Conservation (phyloP, 2,113 vertebrate genomes). For the Leptobrachium ailaonicum region DNA sequence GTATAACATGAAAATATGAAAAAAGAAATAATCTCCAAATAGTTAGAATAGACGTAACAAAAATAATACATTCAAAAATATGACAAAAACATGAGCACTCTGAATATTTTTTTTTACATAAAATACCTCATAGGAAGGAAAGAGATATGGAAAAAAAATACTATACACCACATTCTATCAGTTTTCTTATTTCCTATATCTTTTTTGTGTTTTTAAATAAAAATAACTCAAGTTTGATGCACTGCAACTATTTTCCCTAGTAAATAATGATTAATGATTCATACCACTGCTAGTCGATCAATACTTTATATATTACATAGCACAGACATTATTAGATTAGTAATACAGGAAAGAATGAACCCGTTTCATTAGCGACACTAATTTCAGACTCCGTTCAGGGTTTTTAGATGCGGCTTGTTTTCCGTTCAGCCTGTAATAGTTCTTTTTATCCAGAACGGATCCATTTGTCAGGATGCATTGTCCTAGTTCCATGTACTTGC, state of each 20-base stretch:
- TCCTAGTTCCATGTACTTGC: constrained; percentile 62
- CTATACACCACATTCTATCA: no score
- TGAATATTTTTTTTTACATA: no score
- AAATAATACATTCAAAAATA: no score
- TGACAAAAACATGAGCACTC: no score
- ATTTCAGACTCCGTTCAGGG: not conserved
- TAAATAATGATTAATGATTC: not conserved
- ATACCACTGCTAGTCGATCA: not conserved
- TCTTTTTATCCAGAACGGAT: constrained; percentile 44
- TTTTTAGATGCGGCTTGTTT: constrained; percentile 7
- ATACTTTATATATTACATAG: not conserved
- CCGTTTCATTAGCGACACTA: not conserved
- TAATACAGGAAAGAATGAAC: not conserved
- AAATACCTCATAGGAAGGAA: no score
- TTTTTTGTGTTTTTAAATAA: no score
- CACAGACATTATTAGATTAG: not conserved
- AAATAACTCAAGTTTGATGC: no score
- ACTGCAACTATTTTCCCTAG: not conserved
- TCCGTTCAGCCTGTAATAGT: constrained; percentile 13
- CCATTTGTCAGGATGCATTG: constrained; percentile 56
- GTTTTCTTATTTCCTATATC: no score
- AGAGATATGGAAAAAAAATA: no score
- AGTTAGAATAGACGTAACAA: no score
- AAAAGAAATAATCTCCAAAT: no score
- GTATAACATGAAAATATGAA: no score